These are phyloP conservation scores for Polypterus senegalus DNA, from an alignment of 2,113 vertebrate genomes.

Conservation along the genomic window DNA sequence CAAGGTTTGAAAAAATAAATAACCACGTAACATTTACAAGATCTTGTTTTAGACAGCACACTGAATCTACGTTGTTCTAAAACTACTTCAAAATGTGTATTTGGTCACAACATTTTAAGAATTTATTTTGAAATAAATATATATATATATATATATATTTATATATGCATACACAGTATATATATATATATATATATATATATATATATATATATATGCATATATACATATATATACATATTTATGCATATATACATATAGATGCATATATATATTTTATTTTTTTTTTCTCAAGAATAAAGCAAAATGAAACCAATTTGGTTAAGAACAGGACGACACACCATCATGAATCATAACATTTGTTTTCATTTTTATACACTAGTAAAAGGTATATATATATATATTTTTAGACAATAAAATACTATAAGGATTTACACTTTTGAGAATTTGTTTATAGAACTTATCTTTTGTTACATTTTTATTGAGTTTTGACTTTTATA, in stretches of 20 bases:
- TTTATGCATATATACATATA: slow-evolving; percentile 40
- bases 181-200: slow-evolving; percentile 50
- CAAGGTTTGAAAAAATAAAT: too few relatives aligned
- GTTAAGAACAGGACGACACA: slow-evolving; percentile 31
- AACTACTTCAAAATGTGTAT: too few relatives aligned
- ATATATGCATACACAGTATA: too few relatives aligned
- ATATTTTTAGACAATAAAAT: slow-evolving; percentile 36
- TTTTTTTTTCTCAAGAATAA: slow-evolving; percentile 31
- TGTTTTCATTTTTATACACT: slow-evolving; percentile 29
- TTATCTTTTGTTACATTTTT: too few relatives aligned
- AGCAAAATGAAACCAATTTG: slow-evolving; percentile 23
- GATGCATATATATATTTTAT: slow-evolving; percentile 41
- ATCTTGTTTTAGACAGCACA: too few relatives aligned
- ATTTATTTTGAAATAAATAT: slow-evolving; percentile 58
- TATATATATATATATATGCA: slow-evolving; percentile 42
- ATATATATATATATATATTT: slow-evolving; percentile 45
- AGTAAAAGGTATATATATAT: slow-evolving; percentile 56
- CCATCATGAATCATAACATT: slow-evolving; percentile 16
- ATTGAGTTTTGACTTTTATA: too few relatives aligned
- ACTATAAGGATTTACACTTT: slow-evolving; percentile 34
- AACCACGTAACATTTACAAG: too few relatives aligned
- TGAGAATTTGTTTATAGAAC: background rate
- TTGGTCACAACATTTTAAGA: slow-evolving; percentile 32
- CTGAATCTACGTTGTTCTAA: too few relatives aligned
- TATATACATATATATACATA: slow-evolving; percentile 59